phyloP scores from a whole-genome alignment of 1,140 invertebrate genomes.

The Platorchestia sp. region DNA sequence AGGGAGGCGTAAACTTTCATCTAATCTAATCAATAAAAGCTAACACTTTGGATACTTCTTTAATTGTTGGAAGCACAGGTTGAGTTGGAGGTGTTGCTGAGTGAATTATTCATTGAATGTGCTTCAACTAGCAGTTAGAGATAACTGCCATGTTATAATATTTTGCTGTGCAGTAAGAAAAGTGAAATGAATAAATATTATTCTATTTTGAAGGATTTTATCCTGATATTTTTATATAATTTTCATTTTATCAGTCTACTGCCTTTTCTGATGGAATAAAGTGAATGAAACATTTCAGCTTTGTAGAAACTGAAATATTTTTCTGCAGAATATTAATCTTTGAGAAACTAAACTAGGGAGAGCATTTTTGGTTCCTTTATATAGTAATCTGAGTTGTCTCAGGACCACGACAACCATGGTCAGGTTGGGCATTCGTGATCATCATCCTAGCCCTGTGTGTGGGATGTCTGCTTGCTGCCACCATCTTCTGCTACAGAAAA shows the following conservation, averaged over 20 bases:
- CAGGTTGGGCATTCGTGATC: slow-evolving; percentile 20
- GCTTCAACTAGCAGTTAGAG: no score
- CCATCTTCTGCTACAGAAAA: slow-evolving; percentile 41
- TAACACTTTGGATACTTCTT: no score
- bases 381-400: background rate
- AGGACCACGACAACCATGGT: background rate
- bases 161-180: no score
- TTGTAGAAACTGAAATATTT: background rate
- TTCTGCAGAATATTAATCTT: background rate
- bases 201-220: background rate
- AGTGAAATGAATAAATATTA: no score
- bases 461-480: slow-evolving; percentile 3
- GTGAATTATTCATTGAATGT: no score
- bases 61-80: no score
- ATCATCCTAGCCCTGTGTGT: background rate
- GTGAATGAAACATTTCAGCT: background rate
- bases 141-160: no score
- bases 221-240: background rate
- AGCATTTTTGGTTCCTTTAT: background rate
- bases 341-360: background rate
- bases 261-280: background rate
- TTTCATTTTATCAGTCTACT: background rate
- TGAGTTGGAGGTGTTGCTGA: no score
- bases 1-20: no score
- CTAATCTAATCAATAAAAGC: no score